Conservation (phyloP, 2,888 invertebrate species). For the Siphonodentalium dalli region DNA sequence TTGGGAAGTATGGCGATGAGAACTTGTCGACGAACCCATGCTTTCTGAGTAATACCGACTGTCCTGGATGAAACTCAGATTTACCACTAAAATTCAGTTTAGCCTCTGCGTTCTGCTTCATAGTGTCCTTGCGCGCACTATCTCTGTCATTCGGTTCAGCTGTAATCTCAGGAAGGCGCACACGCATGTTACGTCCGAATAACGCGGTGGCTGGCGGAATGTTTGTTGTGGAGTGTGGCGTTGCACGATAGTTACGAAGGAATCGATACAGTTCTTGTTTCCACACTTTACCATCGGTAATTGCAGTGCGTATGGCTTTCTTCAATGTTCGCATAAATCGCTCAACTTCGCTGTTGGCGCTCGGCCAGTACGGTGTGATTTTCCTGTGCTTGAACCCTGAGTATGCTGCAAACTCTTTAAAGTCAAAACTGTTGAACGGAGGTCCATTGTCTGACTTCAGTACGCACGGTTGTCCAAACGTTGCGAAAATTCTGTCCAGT, state of each 20-base stretch:
- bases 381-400: constrained; percentile 16
- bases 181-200: no score
- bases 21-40: no score
- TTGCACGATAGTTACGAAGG: constrained; percentile 12
- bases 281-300: constrained; percentile 1
- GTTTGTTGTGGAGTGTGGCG: constrained; percentile 10
- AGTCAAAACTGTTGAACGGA: constrained; percentile 11
- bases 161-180: no score
- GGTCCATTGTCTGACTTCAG: constrained; percentile 18
- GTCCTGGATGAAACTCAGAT: no score
- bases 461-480: constrained; percentile 2
- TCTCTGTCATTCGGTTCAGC: no score
- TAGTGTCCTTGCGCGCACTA: no score
- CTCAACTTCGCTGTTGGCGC: constrained; percentile 14
- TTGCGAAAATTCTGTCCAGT: constrained; percentile 18
- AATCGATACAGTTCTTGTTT: constrained; percentile 11
- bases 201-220: no score
- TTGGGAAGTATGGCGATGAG: no score
- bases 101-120: no score
- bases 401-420: constrained; percentile 7
- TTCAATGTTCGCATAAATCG: constrained; percentile 11
- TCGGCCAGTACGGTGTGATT: constrained; percentile 17
- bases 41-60: no score
- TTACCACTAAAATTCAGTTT: no score
- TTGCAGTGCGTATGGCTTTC: constrained; percentile 5